Base-by-base conservation (phyloP, 2,888 invertebrate species). In the Zhengitettix transpicula region DNA sequence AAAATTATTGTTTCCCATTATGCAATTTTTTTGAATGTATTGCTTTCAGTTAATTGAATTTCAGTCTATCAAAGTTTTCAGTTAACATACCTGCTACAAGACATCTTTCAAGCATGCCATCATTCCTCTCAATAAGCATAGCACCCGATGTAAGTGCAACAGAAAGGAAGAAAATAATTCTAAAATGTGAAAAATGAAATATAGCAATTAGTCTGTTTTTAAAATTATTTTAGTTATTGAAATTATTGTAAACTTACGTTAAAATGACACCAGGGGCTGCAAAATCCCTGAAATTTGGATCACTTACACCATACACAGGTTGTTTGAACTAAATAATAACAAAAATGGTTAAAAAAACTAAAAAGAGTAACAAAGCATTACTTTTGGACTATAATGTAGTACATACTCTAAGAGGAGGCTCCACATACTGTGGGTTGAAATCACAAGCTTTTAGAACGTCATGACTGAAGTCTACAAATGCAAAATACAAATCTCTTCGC, bases 261-360 rank as follows among this genome's bases (percentile, higher is more conserved):
- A 95, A 73, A 66, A 94, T 88, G 56, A 95, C 83, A 63, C 95
- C 95, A 1, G 95, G 95, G 2, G 94, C 94, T 61, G 94, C 94
- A 70, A 95, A 96, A 71, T 95, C 92, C 0, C 93, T 94, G 69
- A 96, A 94, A 69, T 89, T 89, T 0, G 93, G 89, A 58, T 83
- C 76, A 41, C 73, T 71, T 58, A 83, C 77, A 3, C 92, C 92
- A 67, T 88, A 92, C 55, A 92, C 74, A 0, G 91, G 90, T 0
- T 76, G 69, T 65, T 84, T 75, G 71, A 85, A 85, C 80, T 87
- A 71, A 54, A n/a, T n/a, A n/a, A n/a, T n/a, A n/a, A n/a, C n/a
- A n/a, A n/a, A n/a, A n/a, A 28, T 28, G 28, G 2, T 28, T 28
- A 7, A 28, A 10, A 16, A 7, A 16, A 55, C n/a, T 9, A 55